These are phyloP conservation scores for Xanthorhoe spadicearia DNA, from an alignment of 2,888 invertebrate genomes.

Conservation along the genomic window DNA sequence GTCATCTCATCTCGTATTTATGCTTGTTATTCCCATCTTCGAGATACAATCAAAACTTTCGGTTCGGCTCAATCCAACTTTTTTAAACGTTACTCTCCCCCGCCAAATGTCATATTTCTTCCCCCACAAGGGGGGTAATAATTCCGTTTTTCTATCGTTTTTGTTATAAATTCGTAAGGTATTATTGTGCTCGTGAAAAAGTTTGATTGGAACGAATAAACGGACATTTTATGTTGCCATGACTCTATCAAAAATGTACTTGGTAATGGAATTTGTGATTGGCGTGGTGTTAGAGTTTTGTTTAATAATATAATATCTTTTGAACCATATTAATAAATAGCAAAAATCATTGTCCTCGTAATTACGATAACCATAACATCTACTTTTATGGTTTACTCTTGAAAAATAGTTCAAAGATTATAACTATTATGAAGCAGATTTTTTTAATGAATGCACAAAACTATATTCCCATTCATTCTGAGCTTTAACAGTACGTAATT, in stretches of 20 bases:
- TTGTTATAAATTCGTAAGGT: conserved; percentile 60
- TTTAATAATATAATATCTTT: too few relatives aligned
- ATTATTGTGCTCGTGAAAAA: conserved; percentile 53
- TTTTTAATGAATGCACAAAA: too few relatives aligned
- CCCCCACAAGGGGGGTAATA: conserved; percentile 55
- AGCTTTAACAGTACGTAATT: too few relatives aligned
- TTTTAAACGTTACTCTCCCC: conserved; percentile 69
- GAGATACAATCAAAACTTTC: conserved; percentile 79
- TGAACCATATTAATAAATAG: too few relatives aligned
- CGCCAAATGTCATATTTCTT: conserved; percentile 57
- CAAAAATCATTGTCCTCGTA: too few relatives aligned
- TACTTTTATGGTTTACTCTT: too few relatives aligned
- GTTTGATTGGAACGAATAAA: conserved; percentile 50
- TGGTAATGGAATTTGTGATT: background rate
- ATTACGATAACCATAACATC: too few relatives aligned
- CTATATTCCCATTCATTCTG: too few relatives aligned
- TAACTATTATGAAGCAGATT: too few relatives aligned
- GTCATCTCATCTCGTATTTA: conserved; percentile 56
- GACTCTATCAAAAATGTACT: background rate
- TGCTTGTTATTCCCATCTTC: conserved; percentile 68
- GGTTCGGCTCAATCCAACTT: conserved; percentile 79
- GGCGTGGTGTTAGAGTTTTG: background rate
- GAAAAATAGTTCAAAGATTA: too few relatives aligned
- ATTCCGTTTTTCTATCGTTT: conserved; percentile 69
- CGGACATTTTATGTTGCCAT: conserved; percentile 28